These are phyloP conservation scores for Digitonthophagus gazella DNA, from an alignment of 2,888 invertebrate genomes.

Conservation along the genomic window DNA sequence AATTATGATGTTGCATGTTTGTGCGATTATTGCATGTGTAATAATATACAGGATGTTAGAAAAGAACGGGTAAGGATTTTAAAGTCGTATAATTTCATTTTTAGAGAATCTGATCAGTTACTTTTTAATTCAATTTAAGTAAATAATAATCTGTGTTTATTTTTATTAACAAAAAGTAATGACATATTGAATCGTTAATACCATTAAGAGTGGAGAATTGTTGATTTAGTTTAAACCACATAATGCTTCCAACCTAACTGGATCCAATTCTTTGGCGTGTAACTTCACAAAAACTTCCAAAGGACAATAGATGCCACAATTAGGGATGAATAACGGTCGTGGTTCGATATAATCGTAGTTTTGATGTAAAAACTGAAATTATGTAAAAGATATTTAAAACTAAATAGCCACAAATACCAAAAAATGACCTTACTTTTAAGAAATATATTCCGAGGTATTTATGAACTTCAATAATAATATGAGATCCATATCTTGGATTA, in stretches of 20 bases:
- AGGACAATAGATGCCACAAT: conserved; percentile 17
- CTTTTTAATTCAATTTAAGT: no score
- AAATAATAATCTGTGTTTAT: no score
- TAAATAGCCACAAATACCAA: not conserved
- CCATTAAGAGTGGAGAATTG: not conserved
- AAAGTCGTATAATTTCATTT: no score
- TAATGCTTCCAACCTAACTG: not conserved
- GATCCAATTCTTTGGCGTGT: not conserved
- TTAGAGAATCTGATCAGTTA: no score
- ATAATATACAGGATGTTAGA: no score
- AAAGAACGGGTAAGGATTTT: no score
- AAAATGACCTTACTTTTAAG: conserved; percentile 19
- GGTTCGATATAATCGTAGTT: conserved; percentile 5
- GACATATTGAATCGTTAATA: no score
- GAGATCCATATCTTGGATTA: conserved; percentile 38
- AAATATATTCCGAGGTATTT: conserved; percentile 3
- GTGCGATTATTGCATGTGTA: no score
- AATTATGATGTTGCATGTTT: no score
- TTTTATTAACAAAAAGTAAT: no score
- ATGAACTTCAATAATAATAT: conserved; percentile 40
- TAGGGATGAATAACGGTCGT: conserved; percentile 12
- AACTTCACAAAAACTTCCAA: conserved; percentile 19
- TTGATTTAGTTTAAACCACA: not conserved
- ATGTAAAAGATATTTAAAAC: not conserved
- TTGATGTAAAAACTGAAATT: conserved; percentile 19